Conservation (phyloP, 2,113 vertebrate species). For the Cavia aperea region DNA sequence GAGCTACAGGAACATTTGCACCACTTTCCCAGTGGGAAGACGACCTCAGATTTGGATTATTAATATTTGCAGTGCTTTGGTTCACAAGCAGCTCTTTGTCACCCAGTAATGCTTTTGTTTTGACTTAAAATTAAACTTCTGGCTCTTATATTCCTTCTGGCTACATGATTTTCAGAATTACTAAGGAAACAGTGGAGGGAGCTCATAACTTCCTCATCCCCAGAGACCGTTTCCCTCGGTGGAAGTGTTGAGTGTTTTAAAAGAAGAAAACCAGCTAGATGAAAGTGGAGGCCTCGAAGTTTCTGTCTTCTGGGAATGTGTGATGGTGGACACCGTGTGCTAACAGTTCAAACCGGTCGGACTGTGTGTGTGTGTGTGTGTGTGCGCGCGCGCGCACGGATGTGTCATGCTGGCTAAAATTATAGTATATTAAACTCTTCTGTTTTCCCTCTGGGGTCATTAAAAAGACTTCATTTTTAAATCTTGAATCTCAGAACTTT, state of each 20-base stretch:
- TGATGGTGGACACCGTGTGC: background rate
- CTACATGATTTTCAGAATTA: background rate
- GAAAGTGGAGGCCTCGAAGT: background rate
- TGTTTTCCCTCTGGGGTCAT: background rate
- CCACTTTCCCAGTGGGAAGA: background rate
- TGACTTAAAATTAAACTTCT: conserved; percentile 13
- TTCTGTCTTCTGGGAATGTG: background rate
- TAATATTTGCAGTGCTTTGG: background rate
- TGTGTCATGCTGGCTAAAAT: background rate
- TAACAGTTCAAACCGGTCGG: background rate
- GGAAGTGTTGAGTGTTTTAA: background rate
- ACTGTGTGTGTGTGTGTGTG: background rate
- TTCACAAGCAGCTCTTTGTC: background rate
- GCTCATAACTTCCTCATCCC: background rate
- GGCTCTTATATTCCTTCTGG: background rate
- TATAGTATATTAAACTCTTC: background rate
- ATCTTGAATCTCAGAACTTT: background rate
- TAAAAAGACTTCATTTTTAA: background rate
- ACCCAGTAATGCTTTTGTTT: background rate
- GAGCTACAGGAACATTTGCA: background rate
- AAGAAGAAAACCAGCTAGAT: background rate
- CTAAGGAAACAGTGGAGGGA: background rate
- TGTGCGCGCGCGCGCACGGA: background rate
- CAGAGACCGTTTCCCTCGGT: background rate
- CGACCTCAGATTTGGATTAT: background rate